Percentiles rank a stretch among this genome's conserved stretches.
Conservation (phyloP, 2,113 vertebrate genomes). For the Entosphenus tridentatus region DNA sequence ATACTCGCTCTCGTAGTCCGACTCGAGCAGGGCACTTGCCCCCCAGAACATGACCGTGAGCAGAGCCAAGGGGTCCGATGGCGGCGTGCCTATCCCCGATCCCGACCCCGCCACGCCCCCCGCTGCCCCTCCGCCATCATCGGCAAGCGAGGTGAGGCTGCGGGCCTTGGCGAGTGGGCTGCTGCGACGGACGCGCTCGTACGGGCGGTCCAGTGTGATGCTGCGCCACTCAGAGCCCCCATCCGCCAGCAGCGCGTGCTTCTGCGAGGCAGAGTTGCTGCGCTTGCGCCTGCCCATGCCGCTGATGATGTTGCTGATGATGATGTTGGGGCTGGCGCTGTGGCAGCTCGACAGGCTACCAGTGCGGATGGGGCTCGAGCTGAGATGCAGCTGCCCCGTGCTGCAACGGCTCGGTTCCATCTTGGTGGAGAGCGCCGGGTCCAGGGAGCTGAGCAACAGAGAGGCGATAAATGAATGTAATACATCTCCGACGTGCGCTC, state of each 20-base stretch:
- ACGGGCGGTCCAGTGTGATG: slow-evolving; percentile 79
- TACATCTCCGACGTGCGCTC: too few species aligned
- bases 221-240: slow-evolving; percentile 27
- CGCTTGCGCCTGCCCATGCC: slow-evolving; percentile 53
- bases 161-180: slow-evolving; percentile 41
- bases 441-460: slow-evolving; percentile 40
- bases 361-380: slow-evolving; percentile 21
- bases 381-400: slow-evolving; percentile 74
- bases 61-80: slow-evolving; percentile 56
- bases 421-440: slow-evolving; percentile 56
- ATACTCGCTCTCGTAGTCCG: slow-evolving; percentile 96
- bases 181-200: slow-evolving; percentile 43
- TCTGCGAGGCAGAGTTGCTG: slow-evolving; percentile 91
- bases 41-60: slow-evolving; percentile 94
- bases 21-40: slow-evolving; percentile 86
- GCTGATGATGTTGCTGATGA: too few species aligned
- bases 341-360: slow-evolving; percentile 24
- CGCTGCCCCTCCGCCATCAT: slow-evolving; percentile 24
- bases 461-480: background rate
- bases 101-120: background rate
- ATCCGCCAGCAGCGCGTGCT: slow-evolving; percentile 62
- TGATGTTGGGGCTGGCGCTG: slow-evolving; percentile 25
- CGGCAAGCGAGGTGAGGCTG: slow-evolving; percentile 59
- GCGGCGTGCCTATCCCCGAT: slow-evolving; percentile 18
- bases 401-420: slow-evolving; percentile 68